Evolutionary conservation across 2,888 invertebrate species (phyloP).

Genomic region (Vesta saturnalis): DNA sequence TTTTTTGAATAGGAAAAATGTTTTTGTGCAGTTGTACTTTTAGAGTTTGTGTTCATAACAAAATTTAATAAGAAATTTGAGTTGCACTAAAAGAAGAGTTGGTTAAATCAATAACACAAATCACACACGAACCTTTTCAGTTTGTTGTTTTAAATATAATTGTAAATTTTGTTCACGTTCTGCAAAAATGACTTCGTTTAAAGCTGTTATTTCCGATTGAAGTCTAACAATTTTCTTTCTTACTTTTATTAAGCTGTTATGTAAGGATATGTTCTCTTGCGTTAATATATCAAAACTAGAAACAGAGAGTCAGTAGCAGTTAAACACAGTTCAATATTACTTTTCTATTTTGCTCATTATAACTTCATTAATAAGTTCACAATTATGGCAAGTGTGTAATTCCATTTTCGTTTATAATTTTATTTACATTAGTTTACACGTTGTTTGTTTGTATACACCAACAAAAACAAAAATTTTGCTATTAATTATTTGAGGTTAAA

Average conservation of each 20-base stretch:
- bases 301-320: neutral
- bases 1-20: neutral
- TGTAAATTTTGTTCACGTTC: neutral
- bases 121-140: neutral
- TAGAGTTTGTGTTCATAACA: neutral
- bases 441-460: too few species aligned
- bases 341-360: neutral
- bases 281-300: neutral
- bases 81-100: neutral
- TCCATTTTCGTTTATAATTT: slow-evolving; percentile 1
- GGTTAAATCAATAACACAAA: neutral
- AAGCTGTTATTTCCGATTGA: neutral
- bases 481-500: too few species aligned
- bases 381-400: neutral
- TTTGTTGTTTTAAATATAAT: neutral
- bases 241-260: neutral
- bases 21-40: neutral
- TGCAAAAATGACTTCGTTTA: neutral
- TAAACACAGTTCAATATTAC: neutral
- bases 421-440: too few species aligned
- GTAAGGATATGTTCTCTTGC: neutral
- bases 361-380: neutral
- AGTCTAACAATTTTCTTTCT: neutral
- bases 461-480: too few species aligned
- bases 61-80: neutral